phyloP scores from a whole-genome alignment of 2,113 vertebrate species.

The Spea bombifrons region DNA sequence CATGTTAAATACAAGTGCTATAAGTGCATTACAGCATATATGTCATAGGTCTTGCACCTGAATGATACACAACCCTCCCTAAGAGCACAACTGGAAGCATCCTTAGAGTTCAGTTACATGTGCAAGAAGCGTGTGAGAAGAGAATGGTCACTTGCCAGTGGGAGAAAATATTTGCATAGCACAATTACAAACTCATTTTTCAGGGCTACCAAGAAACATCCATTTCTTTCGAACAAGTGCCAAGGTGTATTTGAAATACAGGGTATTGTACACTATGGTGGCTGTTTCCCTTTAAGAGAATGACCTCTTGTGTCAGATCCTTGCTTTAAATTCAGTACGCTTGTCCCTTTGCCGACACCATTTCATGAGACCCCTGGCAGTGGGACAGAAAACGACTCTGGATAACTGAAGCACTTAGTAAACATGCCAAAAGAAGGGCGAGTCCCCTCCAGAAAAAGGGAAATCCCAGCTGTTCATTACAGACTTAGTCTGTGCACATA shows the following conservation, averaged over 20 bases:
- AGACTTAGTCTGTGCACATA: background rate
- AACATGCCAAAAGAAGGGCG: background rate
- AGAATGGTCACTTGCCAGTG: too few species aligned
- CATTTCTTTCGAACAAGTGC: too few species aligned
- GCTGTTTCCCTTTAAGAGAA: background rate
- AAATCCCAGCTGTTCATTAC: constrained; percentile 19
- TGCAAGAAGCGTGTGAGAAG: too few species aligned
- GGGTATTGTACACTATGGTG: constrained; percentile 14
- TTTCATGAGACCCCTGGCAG: background rate
- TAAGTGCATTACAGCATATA: too few species aligned
- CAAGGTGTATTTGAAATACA: background rate
- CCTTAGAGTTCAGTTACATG: too few species aligned
- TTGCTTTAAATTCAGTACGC: background rate
- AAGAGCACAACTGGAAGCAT: too few species aligned
- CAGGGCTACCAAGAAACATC: too few species aligned
- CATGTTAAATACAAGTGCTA: too few species aligned
- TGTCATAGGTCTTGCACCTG: too few species aligned
- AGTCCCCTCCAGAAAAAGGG: background rate
- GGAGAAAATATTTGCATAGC: too few species aligned
- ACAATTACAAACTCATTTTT: too few species aligned
- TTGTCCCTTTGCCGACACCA: background rate
- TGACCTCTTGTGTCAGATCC: background rate
- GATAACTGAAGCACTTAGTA: background rate
- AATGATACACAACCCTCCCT: too few species aligned
- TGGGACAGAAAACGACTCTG: background rate